phyloP scores from a whole-genome alignment of 2,888 invertebrate species.

The Pherbina coryleti region DNA sequence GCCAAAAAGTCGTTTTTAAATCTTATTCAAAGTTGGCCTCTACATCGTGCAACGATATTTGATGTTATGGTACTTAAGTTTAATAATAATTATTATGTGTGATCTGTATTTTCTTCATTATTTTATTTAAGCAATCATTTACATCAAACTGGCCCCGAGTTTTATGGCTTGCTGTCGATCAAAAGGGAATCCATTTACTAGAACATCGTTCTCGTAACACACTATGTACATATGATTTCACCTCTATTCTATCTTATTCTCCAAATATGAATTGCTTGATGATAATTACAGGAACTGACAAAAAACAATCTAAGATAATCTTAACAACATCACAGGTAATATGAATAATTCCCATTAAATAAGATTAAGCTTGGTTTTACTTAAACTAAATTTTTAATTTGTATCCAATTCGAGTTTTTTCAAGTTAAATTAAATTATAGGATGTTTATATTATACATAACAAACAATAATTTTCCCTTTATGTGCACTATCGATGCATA shows the following conservation, averaged over 20 bases:
- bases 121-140: constrained; percentile 85
- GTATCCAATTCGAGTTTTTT: no score
- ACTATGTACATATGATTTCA: constrained; percentile 91
- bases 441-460: no score
- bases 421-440: no score
- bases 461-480: no score
- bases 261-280: constrained; percentile 92
- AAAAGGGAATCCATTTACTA: constrained; percentile 89
- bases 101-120: background rate
- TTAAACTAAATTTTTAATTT: no score
- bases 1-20: constrained; percentile 94
- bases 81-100: background rate
- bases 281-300: constrained; percentile 91
- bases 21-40: constrained; percentile 92
- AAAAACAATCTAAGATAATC: constrained; percentile 94
- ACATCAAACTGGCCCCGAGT: constrained; percentile 96
- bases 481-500: no score
- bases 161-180: constrained; percentile 93
- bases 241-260: constrained; percentile 89
- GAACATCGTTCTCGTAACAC: constrained; percentile 90
- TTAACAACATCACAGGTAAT: constrained; percentile 90
- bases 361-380: no score
- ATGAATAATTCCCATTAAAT: no score
- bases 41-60: constrained; percentile 92
- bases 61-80: constrained; percentile 84